Evolutionary conservation across 2,888 invertebrate species (phyloP), one percentile per base, ranked within the genome.

Genomic region (Rhingia rostrata): DNA sequence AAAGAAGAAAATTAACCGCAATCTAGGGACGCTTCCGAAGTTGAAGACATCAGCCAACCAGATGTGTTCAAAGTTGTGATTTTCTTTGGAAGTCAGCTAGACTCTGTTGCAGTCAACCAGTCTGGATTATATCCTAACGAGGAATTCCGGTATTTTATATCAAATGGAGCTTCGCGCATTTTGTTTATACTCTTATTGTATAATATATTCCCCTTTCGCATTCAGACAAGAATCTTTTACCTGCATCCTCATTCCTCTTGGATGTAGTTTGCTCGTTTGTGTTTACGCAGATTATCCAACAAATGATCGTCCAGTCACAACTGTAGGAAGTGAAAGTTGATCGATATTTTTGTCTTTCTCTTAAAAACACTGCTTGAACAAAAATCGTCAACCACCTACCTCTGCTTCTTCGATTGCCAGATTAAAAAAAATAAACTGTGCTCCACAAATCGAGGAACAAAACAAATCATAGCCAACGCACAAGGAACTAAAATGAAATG

Each of bases 291-390:
- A 69, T 81, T 74, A 75, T 69, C 58, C 81, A 75, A 75, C 63
- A 72, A 64, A 7, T 35, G 73, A 73, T 67, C 66, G 30, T 6
- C 58, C 35, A 39, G 12, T 32, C 14, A 5, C 22, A 37, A 63
- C 64, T 22, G 33, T 9, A 79, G 79, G 83, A 83, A 83, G 83
- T 83, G 83, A 83, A 83, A 83, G 83, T 83, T 39, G 73, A 83
- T 79, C 72, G 77, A 66, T 56, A 33, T 63, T 51, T 69, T 49
- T 47, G 41, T 54, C 6, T 72, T 12, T n/a, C 22, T n/a, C 58
- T 30, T 9, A n/a, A 60, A 51, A 49, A 69, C 51, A 64, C 41
- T 12, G 53, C n/a, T 37, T 53, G 63, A 75, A 41, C 4, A 41
- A 41, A 41, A 77, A 66, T 56, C 45, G 41, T 54, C 51, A 53